A percentile compares a stretch with the other conserved stretches of the same genome.
Evolutionary conservation across 2,888 invertebrate genomes (phyloP).

Genomic region (Drosophila glabriapex): DNA sequence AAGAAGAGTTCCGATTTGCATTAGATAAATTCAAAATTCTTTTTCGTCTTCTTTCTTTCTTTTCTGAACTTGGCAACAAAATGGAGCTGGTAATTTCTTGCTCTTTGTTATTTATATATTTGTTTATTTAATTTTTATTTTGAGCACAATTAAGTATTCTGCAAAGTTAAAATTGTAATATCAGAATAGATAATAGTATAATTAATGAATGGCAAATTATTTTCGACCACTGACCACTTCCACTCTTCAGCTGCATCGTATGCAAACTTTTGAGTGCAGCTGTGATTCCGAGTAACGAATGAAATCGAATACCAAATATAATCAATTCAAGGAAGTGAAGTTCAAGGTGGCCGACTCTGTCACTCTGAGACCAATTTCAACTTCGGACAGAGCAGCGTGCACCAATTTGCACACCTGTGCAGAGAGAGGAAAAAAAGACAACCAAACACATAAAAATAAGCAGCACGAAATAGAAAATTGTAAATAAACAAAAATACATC

Average conservation of each 20-base stretch:
- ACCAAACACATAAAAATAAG: constrained; percentile 3
- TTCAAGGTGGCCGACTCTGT: constrained; percentile 60
- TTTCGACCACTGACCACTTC: not conserved
- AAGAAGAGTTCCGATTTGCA: not conserved
- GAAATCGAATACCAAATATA: constrained; percentile 31
- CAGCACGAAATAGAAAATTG: constrained; percentile 33
- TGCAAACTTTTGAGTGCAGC: constrained; percentile 18
- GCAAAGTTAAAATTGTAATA: not conserved
- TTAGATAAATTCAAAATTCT: not conserved
- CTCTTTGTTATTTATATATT: not conserved
- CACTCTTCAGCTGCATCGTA: not conserved
- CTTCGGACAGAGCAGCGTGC: constrained; percentile 15
- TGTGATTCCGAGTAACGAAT: constrained; percentile 3
- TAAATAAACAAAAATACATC: constrained; percentile 32
- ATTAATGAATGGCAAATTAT: not conserved
- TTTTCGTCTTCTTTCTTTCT: not conserved
- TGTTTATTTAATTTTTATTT: not conserved
- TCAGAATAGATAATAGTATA: not conserved
- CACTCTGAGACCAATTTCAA: not conserved
- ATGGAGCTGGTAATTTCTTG: constrained; percentile 7
- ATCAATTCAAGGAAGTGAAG: constrained; percentile 70
- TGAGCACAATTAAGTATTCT: not conserved
- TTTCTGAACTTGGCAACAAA: not conserved
- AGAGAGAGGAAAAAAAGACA: constrained; percentile 15
- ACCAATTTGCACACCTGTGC: constrained; percentile 51